Evolutionary conservation across 2,113 vertebrate genomes (phyloP).

Genomic region (Paratilapia polleni): DNA sequence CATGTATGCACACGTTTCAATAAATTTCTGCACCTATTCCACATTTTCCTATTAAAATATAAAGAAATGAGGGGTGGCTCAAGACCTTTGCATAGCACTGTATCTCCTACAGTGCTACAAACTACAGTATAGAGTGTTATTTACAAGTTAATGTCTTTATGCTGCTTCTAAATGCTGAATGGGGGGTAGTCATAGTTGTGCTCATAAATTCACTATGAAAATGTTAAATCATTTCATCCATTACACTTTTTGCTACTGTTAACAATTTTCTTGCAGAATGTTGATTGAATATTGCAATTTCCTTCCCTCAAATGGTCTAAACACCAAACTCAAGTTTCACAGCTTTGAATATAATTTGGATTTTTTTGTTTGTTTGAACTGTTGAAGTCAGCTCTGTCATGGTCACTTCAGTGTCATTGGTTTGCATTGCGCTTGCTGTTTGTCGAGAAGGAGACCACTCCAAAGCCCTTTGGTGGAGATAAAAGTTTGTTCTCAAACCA

Average conservation of each 20-base stretch:
- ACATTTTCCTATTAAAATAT: no score
- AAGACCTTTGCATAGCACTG: no score
- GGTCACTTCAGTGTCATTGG: conserved; percentile 10
- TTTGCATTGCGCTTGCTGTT: conserved; percentile 23
- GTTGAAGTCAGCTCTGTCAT: background rate
- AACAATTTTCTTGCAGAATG: background rate
- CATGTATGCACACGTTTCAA: no score
- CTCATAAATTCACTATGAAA: background rate
- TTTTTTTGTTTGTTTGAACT: background rate
- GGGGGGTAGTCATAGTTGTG: background rate
- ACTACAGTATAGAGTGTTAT: background rate
- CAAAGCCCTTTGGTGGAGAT: conserved; percentile 35
- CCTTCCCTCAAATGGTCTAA: background rate
- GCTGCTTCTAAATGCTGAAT: background rate
- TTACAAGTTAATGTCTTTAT: background rate
- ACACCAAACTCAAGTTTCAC: background rate
- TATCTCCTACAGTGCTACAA: background rate
- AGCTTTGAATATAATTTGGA: background rate
- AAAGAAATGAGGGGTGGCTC: no score
- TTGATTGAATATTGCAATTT: background rate
- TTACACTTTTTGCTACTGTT: background rate
- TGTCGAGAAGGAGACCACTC: conserved; percentile 37
- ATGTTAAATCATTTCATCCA: background rate
- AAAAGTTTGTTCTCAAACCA: conserved; percentile 15
- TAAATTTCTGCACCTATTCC: no score